A percentile compares a stretch with the other conserved stretches of the same genome.
These are phyloP conservation scores for Rhipidura dahli DNA, from an alignment of 2,113 vertebrate genomes.

Conservation along the genomic window DNA sequence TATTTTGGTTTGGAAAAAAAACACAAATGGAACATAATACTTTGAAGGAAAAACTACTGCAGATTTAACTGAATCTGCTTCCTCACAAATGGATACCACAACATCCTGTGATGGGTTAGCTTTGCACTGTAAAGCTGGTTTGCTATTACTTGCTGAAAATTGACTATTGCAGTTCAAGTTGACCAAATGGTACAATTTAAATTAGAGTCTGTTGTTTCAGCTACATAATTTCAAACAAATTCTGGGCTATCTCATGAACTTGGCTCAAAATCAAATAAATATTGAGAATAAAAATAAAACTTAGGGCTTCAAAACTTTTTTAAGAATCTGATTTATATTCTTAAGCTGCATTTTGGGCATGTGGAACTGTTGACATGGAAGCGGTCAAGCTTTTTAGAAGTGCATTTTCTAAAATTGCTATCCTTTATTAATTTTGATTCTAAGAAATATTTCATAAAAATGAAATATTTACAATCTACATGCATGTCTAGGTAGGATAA, in stretches of 20 bases:
- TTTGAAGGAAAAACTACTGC: neutral
- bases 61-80: neutral
- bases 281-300: neutral
- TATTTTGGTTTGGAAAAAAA: neutral
- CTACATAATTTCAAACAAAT: neutral
- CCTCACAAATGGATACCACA: neutral
- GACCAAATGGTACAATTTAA: neutral
- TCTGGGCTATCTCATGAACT: neutral
- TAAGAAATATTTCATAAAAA: neutral
- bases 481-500: neutral
- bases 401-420: neutral
- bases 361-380: neutral
- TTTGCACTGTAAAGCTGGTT: neutral
- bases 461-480: neutral
- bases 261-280: neutral
- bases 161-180: neutral
- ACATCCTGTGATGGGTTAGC: neutral
- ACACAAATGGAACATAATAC: fast-evolving
- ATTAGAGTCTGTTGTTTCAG: neutral
- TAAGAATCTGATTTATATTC: neutral
- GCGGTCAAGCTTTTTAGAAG: neutral
- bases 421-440: neutral
- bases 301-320: neutral
- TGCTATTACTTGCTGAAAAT: neutral
- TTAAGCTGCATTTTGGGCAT: neutral